Evolutionary conservation across 2,113 vertebrate species (phyloP).

Genomic region (Phalacrocorax carbo): DNA sequence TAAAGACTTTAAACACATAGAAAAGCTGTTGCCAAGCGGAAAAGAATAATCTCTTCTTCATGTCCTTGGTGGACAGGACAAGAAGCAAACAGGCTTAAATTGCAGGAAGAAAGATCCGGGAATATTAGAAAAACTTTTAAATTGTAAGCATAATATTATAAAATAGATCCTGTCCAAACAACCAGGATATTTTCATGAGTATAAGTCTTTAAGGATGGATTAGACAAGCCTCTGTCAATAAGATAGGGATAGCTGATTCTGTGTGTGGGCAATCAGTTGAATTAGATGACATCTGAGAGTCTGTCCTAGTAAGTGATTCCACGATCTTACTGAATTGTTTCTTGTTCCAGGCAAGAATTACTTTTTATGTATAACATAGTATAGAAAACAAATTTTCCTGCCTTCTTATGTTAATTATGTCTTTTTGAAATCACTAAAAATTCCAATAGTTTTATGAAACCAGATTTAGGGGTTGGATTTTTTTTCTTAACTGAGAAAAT

Average conservation of each 20-base stretch:
- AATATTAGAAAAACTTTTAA: not conserved
- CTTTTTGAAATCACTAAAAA: not conserved
- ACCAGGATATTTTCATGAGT: not conserved
- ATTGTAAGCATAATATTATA: not conserved
- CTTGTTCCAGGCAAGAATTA: not conserved
- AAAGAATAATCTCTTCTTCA: not conserved
- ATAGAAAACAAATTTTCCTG: not conserved
- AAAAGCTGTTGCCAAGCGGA: not conserved
- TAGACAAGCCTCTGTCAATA: not conserved
- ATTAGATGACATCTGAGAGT: not conserved
- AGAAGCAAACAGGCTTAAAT: not conserved
- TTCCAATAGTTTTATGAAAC: not conserved
- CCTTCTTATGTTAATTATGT: not conserved
- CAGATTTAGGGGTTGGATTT: not conserved
- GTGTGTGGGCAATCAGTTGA: not conserved
- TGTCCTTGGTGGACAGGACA: not conserved
- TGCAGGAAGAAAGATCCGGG: not conserved
- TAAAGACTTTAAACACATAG: not conserved
- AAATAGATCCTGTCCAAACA: not conserved
- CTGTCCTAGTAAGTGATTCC: not conserved
- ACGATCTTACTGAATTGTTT: not conserved
- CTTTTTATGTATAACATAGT: not conserved
- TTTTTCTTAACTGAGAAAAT: not conserved
- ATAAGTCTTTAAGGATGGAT: not conserved
- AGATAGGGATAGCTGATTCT: not conserved